phyloP scores from a whole-genome alignment of 2,888 invertebrate species.

The Drosophila picticornis region DNA sequence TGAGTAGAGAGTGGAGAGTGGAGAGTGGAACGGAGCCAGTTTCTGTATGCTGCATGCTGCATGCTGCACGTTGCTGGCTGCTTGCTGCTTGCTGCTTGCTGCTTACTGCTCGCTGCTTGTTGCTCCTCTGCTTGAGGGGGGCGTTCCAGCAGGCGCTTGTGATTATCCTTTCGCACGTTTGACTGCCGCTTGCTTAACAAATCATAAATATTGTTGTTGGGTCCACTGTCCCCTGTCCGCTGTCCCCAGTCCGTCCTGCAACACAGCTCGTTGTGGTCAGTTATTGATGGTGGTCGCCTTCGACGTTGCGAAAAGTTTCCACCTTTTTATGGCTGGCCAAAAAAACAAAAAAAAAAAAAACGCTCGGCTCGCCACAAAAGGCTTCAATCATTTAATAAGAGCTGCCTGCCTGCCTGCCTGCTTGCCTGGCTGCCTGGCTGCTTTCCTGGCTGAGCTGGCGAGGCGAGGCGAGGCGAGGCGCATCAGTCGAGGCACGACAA shows the following conservation, averaged over 20 bases:
- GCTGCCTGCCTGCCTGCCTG: slow-evolving; percentile 42
- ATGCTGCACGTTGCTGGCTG: background rate
- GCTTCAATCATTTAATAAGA: slow-evolving; percentile 82
- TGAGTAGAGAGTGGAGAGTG: background rate
- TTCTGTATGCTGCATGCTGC: slow-evolving; percentile 9
- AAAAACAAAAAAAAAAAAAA: slow-evolving; percentile 22
- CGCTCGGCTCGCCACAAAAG: slow-evolving; percentile 52
- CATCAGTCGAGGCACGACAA: slow-evolving; percentile 75
- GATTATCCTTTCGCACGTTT: slow-evolving; percentile 84
- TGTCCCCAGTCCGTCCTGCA: slow-evolving; percentile 18
- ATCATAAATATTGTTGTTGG: slow-evolving; percentile 73
- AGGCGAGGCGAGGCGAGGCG: slow-evolving; percentile 28
- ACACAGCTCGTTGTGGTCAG: slow-evolving; percentile 55
- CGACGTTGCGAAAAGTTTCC: slow-evolving; percentile 67
- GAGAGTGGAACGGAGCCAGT: slow-evolving; percentile 31
- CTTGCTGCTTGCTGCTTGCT: background rate
- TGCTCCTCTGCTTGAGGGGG: slow-evolving; percentile 52
- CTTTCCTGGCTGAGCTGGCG: background rate
- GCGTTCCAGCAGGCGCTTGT: slow-evolving; percentile 78
- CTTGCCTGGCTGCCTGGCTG: background rate
- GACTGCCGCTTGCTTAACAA: slow-evolving; percentile 80
- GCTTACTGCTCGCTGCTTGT: background rate
- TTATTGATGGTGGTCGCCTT: slow-evolving; percentile 78
- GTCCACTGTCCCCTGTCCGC: slow-evolving; percentile 10
- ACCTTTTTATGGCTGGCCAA: slow-evolving; percentile 69